Percentiles rank a stretch among this genome's conserved stretches.
Conservation (phyloP, 2,113 vertebrate species). For the Microtus montanus region DNA sequence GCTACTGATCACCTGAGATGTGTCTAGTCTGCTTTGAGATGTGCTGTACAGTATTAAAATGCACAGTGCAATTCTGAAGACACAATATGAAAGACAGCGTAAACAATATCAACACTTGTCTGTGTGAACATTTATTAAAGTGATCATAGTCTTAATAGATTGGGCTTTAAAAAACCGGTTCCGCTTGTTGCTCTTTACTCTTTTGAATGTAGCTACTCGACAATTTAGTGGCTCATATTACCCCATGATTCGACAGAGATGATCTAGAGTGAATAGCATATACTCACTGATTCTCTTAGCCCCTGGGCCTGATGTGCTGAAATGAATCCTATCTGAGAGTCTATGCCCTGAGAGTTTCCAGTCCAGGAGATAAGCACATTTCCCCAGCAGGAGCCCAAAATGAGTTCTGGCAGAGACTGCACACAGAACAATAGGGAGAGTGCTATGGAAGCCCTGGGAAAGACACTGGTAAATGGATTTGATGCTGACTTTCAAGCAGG, state of each 20-base stretch:
- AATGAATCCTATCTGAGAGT: not conserved
- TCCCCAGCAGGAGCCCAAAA: not conserved
- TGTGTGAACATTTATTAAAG: not conserved
- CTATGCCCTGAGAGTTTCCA: not conserved
- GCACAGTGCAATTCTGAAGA: not conserved
- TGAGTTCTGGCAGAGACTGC: not conserved
- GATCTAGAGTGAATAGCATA: not conserved
- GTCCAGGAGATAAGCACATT: not conserved
- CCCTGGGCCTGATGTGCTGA: not conserved
- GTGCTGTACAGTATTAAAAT: slow-evolving; percentile 11
- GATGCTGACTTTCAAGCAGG: slow-evolving; percentile 6
- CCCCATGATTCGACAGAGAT: not conserved
- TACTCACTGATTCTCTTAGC: not conserved
- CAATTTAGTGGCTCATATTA: not conserved
- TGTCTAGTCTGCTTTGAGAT: not conserved
- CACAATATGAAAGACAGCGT: not conserved
- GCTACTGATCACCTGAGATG: not conserved
- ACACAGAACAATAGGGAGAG: not conserved
- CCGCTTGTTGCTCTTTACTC: not conserved
- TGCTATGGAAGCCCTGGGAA: not conserved
- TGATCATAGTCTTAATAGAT: slow-evolving; percentile 5
- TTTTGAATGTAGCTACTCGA: not conserved
- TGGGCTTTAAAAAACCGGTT: slow-evolving; percentile 8
- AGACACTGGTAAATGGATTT: not conserved
- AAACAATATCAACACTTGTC: not conserved